Base-by-base conservation (phyloP, 2,888 invertebrate species). In the Xestobium rufovillosum region DNA sequence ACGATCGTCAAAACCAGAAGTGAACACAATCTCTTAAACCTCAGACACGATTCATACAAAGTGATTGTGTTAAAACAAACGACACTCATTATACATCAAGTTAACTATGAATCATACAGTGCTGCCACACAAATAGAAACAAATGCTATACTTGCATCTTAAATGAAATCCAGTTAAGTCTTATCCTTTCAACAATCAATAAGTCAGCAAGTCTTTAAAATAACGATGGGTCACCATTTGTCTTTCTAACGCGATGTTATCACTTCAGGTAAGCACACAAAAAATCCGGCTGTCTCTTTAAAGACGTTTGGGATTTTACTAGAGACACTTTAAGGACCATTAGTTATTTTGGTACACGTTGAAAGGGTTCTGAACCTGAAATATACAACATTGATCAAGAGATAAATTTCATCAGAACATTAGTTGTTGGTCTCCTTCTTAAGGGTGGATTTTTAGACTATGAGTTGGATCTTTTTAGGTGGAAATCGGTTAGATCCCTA, bases 201-300 rank as follows among this genome's bases (percentile, higher is more conserved):
- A 57, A 52, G 50, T 52, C 46, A 52, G 53, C 55, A 45, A 52
- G 53, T 56, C 55, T 55, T 52, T 58, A 54, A 57, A 55, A 54
- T 44, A 43, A 48, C 47, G 41, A 46, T 49, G 49, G 52, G 50
- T 52, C 48, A 51, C 52, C 58, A 58, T 58, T 58, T 56, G 57
- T 58, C 58, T 58, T 57, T 52, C 53, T 53, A 55, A 53, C 50
- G n/a, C 40, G 51, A 19, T 19, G 23, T n/a, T 19, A 19, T 19
- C 23, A 8, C 6, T 19, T 19, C n/a, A 6, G 23, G n/a, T 6
- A 19, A n/a, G n/a, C n/a, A 6, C 23, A 19, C n/a, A 19, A 19
- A 19, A n/a, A 19, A 19, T 8, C n/a, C 23, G 23, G 23, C 23
- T 48, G 47, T 50, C 42, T 42, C 42, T 37, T 43, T 40, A 38